Percentiles rank a stretch among this genome's conserved stretches.
Conservation (phyloP, 2,888 invertebrate genomes). For the Lomographa bimaculata region DNA sequence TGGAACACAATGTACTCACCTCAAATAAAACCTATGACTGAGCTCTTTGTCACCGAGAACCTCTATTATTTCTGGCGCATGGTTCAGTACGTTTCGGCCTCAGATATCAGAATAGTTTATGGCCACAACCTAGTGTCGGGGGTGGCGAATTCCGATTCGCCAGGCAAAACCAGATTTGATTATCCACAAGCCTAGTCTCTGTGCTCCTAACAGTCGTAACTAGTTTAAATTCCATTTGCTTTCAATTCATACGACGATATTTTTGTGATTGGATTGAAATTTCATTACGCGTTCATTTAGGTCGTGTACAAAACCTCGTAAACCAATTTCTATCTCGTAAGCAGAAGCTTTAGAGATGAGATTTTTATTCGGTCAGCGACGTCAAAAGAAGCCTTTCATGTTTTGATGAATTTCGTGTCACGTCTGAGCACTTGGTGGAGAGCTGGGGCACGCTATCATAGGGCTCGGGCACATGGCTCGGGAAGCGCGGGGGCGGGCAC, state of each 20-base stretch:
- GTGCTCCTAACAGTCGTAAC: conserved; percentile 1
- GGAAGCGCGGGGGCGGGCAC: conserved; percentile 71
- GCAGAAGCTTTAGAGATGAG: conserved; percentile 6
- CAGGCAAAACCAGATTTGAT: conserved; percentile 31
- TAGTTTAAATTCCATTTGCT: conserved; percentile 2
- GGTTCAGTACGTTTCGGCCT: conserved; percentile 53
- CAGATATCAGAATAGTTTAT: conserved; percentile 71
- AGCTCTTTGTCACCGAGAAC: conserved; percentile 40
- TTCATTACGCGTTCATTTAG: conserved; percentile 6
- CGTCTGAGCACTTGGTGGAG: conserved; percentile 46
- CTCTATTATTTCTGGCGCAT: conserved; percentile 49
- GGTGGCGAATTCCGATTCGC: conserved; percentile 44
- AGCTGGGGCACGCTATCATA: conserved; percentile 57
- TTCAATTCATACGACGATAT: conserved; percentile 9
- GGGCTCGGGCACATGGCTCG: conserved; percentile 50
- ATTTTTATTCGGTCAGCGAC: conserved; percentile 19
- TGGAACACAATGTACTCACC: neutral
- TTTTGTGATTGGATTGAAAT: conserved; percentile 10
- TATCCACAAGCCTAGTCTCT: conserved; percentile 1
- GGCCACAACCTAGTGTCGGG: conserved; percentile 57
- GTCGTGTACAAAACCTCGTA: conserved; percentile 3
- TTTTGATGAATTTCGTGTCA: conserved; percentile 59
- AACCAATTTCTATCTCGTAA: conserved; percentile 10
- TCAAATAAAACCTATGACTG: conserved; percentile 29
- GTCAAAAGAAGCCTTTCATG: conserved; percentile 46